Conservation (phyloP, 2,113 vertebrate genomes). For the Gnathonemus longibarbis region DNA sequence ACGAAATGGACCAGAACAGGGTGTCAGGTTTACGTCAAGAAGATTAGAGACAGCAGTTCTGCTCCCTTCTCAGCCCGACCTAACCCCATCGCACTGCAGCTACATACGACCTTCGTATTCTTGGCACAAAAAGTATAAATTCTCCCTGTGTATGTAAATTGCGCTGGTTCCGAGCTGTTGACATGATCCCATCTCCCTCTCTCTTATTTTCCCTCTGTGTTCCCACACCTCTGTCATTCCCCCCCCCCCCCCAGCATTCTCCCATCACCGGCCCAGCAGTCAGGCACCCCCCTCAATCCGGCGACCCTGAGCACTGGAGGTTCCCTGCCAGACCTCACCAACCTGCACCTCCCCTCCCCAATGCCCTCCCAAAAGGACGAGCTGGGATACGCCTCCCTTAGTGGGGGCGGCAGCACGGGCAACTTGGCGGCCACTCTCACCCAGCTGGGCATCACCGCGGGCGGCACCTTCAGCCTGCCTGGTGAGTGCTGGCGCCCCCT, state of each 20-base stretch:
- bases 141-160: not conserved
- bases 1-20: not conserved
- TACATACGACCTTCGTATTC: too few relatives aligned
- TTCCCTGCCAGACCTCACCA: conserved; percentile 71
- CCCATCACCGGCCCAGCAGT: conserved; percentile 58
- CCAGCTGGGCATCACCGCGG: conserved; percentile 55
- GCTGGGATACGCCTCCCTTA: conserved; percentile 44
- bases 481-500: conserved; percentile 22
- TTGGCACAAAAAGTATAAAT: not conserved
- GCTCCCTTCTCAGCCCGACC: not conserved
- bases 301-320: conserved; percentile 64
- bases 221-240: too few relatives aligned
- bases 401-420: conserved; percentile 58
- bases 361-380: conserved; percentile 58
- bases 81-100: not conserved
- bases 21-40: not conserved
- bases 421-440: conserved; percentile 59
- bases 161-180: not conserved
- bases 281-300: conserved; percentile 49
- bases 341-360: conserved; percentile 66
- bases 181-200: not conserved
- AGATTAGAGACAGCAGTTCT: not conserved
- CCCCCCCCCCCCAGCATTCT: conserved; percentile 47
- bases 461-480: conserved; percentile 28
- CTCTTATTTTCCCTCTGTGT: not conserved